A percentile compares a stretch with the other conserved stretches of the same genome.
Evolutionary conservation across 2,797 vertebrate species (phyloP).

Genomic region (Falco naumanni): DNA sequence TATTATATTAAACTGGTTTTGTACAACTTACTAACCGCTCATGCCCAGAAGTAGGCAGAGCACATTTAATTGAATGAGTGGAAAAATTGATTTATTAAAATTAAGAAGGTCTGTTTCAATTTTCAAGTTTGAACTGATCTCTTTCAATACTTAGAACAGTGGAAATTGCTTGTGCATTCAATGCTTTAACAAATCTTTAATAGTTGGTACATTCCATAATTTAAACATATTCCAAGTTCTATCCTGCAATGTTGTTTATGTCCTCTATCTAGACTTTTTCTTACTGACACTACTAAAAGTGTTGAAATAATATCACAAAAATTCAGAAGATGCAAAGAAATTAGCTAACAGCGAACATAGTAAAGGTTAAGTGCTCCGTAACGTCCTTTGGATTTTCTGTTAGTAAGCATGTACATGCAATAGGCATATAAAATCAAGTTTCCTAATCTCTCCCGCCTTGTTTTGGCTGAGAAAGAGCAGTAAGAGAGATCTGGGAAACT

Average conservation of each 20-base stretch:
- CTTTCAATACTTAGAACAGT: neutral
- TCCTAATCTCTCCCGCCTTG: neutral
- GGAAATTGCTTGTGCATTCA: neutral
- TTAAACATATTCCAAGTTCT: neutral
- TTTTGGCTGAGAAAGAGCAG: neutral
- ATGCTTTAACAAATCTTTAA: neutral
- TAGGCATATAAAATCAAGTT: neutral
- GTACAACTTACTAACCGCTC: neutral
- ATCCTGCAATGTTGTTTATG: neutral
- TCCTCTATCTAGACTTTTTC: neutral
- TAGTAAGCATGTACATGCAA: neutral
- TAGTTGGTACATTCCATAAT: neutral
- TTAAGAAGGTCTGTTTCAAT: neutral
- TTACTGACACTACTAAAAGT: neutral
- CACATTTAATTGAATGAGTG: neutral
- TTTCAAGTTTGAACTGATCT: neutral
- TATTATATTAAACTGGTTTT: neutral
- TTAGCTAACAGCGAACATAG: neutral
- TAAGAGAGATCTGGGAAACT: neutral
- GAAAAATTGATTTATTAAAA: neutral
- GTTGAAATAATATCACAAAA: neutral
- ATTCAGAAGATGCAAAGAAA: neutral
- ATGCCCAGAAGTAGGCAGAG: neutral
- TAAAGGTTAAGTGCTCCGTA: neutral
- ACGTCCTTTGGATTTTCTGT: neutral